Evolutionary conservation across 2,797 vertebrate genomes (phyloP).

Genomic region (Gymnocypris eckloni): DNA sequence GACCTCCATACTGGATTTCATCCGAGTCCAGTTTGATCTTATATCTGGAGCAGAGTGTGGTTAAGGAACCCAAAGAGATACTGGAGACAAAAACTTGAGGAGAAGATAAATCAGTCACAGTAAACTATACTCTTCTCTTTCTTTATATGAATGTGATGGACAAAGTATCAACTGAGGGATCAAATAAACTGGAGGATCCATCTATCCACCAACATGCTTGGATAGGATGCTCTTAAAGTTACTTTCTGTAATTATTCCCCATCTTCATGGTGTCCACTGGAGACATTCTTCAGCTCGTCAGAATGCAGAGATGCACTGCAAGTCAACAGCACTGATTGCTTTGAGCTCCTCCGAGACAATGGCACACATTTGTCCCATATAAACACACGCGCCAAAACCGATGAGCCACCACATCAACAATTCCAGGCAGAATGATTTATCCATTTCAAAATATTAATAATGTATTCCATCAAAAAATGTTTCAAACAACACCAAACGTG

Average conservation of each 20-base stretch:
- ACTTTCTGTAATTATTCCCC: neutral
- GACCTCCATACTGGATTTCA: conserved; percentile 87
- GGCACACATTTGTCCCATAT: conserved; percentile 52
- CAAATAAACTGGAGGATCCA: neutral
- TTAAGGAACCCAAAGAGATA: conserved; percentile 80
- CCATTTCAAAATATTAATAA: conserved; percentile 72
- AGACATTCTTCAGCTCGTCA: conserved; percentile 43
- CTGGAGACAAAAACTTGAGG: neutral
- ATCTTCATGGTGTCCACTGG: conserved; percentile 26
- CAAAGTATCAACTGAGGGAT: neutral
- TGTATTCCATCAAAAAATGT: conserved; percentile 67
- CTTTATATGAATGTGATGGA: neutral
- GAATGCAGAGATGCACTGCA: conserved; percentile 50
- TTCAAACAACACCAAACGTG: conserved; percentile 69
- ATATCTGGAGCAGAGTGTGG: conserved; percentile 79
- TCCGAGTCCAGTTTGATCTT: conserved; percentile 95
- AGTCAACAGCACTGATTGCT: conserved; percentile 56
- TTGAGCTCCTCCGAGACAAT: conserved; percentile 53
- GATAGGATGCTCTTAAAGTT: neutral
- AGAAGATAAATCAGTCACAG: neutral
- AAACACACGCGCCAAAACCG: conserved; percentile 58
- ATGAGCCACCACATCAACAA: conserved; percentile 64
- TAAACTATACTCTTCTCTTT: neutral
- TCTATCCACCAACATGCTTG: neutral
- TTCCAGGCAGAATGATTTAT: conserved; percentile 69